A percentile compares a stretch with the other conserved stretches of the same genome.
These are phyloP conservation scores for Acanthacorydalis orientalis DNA, from an alignment of 2,888 invertebrate genomes.

Conservation along the genomic window DNA sequence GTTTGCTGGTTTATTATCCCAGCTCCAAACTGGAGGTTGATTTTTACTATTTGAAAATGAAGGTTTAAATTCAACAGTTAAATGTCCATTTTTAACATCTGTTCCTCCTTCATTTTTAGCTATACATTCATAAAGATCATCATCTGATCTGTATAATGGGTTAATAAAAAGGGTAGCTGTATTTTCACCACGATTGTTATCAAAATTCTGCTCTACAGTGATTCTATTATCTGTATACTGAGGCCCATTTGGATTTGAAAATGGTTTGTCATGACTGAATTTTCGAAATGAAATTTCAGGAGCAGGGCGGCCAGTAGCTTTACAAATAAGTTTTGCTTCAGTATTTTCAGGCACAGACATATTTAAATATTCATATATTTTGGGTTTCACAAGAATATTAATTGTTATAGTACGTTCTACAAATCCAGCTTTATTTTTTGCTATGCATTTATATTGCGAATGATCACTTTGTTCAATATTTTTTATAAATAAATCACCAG, in stretches of 20 bases:
- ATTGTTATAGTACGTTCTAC: conserved; percentile 51
- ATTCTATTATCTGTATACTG: conserved; percentile 53
- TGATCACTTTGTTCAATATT: conserved; percentile 62
- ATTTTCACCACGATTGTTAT: conserved; percentile 37
- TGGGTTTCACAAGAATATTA: conserved; percentile 60
- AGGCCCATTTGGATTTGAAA: conserved; percentile 40
- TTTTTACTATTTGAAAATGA: conserved; percentile 56
- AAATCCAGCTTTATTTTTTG: conserved; percentile 61
- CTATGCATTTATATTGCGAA: conserved; percentile 65
- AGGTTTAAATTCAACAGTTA: conserved; percentile 68
- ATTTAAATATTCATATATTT: conserved; percentile 61
- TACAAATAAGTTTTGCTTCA: conserved; percentile 53
- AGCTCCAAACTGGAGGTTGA: conserved; percentile 62
- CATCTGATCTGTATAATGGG: conserved; percentile 51
- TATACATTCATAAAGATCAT: conserved; percentile 77
- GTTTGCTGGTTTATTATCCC: conserved; percentile 67
- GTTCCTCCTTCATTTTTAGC: conserved; percentile 66
- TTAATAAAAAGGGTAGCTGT: conserved; percentile 51
- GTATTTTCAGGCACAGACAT: conserved; percentile 44
- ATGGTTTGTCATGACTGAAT: conserved; percentile 45
- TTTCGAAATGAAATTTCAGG: conserved; percentile 69
- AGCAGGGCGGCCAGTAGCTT: conserved; percentile 63
- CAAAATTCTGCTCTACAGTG: conserved; percentile 35
- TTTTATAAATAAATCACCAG: conserved; percentile 55
- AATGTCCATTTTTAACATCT: conserved; percentile 61